These are phyloP conservation scores for Diorhabda sublineata DNA, from an alignment of 1,140 invertebrate genomes.

Conservation along the genomic window DNA sequence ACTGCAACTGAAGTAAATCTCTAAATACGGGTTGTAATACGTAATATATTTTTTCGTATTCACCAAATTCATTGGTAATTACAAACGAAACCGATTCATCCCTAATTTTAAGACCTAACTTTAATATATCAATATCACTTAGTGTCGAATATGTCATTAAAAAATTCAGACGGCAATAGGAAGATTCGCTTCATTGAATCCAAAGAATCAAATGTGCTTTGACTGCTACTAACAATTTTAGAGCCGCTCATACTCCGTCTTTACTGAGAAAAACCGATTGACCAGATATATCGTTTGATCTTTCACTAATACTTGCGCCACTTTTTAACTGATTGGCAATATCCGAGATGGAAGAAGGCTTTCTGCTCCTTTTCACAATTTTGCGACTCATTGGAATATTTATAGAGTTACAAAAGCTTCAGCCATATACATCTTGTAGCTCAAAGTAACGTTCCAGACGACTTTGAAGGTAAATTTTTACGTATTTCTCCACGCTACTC, in stretches of 20 bases:
- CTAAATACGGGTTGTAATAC: too few species aligned
- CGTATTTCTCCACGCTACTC: neutral
- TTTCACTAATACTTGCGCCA: slow-evolving; percentile 28
- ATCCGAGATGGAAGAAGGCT: slow-evolving; percentile 18
- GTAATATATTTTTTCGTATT: too few species aligned
- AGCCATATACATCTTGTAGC: neutral
- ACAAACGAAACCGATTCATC: too few species aligned
- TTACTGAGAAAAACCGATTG: slow-evolving; percentile 26
- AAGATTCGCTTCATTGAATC: slow-evolving; percentile 13
- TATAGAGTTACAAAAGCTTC: neutral
- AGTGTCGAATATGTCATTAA: neutral
- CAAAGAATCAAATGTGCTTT: slow-evolving; percentile 12
- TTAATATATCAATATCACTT: too few species aligned
- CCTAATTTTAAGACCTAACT: too few species aligned
- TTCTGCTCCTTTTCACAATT: neutral
- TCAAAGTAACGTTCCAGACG: neutral
- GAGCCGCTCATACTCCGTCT: slow-evolving; percentile 17
- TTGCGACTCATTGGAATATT: slow-evolving; percentile 2
- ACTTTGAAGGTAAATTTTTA: neutral
- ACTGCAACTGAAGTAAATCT: too few species aligned
- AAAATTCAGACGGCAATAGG: neutral
- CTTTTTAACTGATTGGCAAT: slow-evolving; percentile 30
- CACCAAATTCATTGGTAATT: too few species aligned
- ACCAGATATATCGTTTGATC: slow-evolving; percentile 27
- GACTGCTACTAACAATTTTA: neutral